Percentiles rank a stretch among this genome's conserved stretches.
Evolutionary conservation across 2,888 invertebrate species (phyloP).

Genomic region (Argynnis bischoffii): DNA sequence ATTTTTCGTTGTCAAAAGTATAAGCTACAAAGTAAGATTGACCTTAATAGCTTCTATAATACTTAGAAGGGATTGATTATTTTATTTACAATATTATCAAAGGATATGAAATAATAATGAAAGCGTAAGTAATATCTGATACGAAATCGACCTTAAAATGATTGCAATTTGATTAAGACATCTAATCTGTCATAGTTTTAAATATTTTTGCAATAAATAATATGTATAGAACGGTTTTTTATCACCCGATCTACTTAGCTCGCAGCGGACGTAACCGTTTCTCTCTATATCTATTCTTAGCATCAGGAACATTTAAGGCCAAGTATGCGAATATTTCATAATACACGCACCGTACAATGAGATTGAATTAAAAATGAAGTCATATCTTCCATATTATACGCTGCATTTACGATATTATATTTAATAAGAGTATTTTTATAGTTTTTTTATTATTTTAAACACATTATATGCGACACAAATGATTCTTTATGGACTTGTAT

Average conservation of each 20-base stretch:
- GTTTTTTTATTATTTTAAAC: slow-evolving; percentile 19
- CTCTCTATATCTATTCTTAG: slow-evolving; percentile 43
- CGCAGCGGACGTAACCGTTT: slow-evolving; percentile 44
- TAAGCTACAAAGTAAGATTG: too few relatives aligned
- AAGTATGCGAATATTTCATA: slow-evolving; percentile 28
- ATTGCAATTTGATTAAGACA: slow-evolving; percentile 12
- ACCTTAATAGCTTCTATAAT: too few relatives aligned
- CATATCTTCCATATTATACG: slow-evolving; percentile 26
- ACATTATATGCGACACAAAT: slow-evolving; percentile 11
- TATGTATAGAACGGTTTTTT: slow-evolving; percentile 41
- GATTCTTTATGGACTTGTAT: not conserved
- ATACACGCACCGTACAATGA: slow-evolving; percentile 4
- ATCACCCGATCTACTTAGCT: slow-evolving; percentile 45
- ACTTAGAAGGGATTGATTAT: too few relatives aligned
- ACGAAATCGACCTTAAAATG: not conserved
- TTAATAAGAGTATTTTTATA: slow-evolving; percentile 14
- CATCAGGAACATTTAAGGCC: slow-evolving; percentile 45
- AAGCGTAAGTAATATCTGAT: not conserved
- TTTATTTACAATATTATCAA: too few relatives aligned
- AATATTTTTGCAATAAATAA: slow-evolving; percentile 42
- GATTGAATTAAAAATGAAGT: slow-evolving; percentile 30
- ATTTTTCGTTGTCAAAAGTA: too few relatives aligned
- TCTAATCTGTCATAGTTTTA: slow-evolving; percentile 35
- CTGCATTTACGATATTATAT: slow-evolving; percentile 21
- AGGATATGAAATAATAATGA: not conserved